These are phyloP conservation scores for Drosophila pseudoananassae DNA, from an alignment of 1,140 invertebrate genomes.

Conservation along the genomic window DNA sequence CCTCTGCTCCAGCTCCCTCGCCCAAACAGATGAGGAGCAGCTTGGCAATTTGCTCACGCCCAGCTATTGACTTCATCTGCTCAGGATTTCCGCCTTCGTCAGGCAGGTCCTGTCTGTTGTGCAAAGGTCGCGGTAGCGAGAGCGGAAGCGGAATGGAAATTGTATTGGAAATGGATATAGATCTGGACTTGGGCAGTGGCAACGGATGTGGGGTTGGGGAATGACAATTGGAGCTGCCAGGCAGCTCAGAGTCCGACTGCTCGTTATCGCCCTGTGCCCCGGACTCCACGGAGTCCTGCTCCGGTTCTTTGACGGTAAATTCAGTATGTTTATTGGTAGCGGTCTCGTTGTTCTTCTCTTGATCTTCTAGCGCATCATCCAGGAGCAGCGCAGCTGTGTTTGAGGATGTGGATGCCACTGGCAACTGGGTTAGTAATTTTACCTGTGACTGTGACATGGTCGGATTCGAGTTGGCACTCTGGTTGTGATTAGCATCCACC, in stretches of 20 bases:
- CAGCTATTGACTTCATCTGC: conserved; percentile 26
- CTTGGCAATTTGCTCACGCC: conserved; percentile 43
- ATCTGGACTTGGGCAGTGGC: neutral
- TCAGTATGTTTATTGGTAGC: neutral
- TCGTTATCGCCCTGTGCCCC: conserved; percentile 8
- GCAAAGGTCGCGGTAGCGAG: neutral
- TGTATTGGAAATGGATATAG: neutral
- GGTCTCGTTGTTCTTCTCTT: neutral
- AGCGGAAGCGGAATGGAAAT: neutral
- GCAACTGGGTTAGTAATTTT: neutral
- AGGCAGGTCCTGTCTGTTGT: neutral
- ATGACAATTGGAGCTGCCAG: neutral
- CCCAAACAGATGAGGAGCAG: conserved; percentile 39
- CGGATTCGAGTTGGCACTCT: neutral
- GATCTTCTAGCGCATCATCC: neutral
- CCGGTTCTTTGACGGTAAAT: neutral
- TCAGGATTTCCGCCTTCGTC: neutral
- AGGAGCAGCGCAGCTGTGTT: neutral
- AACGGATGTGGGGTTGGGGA: neutral
- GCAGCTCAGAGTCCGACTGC: neutral
- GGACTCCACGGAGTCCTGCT: neutral
- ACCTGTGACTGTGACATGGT: neutral
- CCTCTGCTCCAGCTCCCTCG: conserved; percentile 36
- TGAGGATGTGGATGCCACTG: neutral
- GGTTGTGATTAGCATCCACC: neutral